Base-by-base conservation (phyloP, 2,888 invertebrate genomes). In the Pachliopta kotzebuea region DNA sequence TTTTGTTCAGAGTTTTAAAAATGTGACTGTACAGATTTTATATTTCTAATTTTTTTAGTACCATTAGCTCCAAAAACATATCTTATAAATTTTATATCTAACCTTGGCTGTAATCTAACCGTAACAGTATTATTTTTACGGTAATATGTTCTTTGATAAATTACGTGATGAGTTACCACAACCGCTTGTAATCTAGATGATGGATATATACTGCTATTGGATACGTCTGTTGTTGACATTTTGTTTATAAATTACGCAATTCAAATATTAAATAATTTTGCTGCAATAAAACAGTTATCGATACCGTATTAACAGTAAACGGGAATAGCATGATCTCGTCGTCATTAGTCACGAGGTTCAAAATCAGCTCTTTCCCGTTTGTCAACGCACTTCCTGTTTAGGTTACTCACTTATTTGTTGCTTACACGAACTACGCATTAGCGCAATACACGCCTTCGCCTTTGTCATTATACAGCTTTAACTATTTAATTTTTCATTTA, bases 321-420 rank as follows among this genome's bases (percentile, higher is more conserved):
- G 37, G n/a, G 37, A 56, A 62, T 57, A 8, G 56, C 60, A 53
- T 67, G 64, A 67, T 68, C 67, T 50, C 49, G 56, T 31, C 45
- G 20, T 61, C 50, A 60, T 70, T 69, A 68, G 68, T 70, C 70
- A 70, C 69, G 62, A 42, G 61, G 17, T 58, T 59, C 67, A 71
- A 69, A 78, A 75, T 71, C 62, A 72, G 70, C 67, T 67, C 68
- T 72, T 76, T 80, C 80, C 79, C 76, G 76, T 80, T 76, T 74
- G 74, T 75, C 71, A 71, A 63, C 66, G 63, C 68, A 56, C 60
- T 56, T 67, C 67, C 67, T 71, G 68, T 68, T 67, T 67, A 58
- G 62, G 56, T 60, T 61, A 68, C 53, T 64, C 60, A 58, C 49
- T 49, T 45, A 42, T 31, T 31, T 60, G 50, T 58, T 26, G 42